Conservation (phyloP, 2,113 vertebrate species). For the Salvator merianae region DNA sequence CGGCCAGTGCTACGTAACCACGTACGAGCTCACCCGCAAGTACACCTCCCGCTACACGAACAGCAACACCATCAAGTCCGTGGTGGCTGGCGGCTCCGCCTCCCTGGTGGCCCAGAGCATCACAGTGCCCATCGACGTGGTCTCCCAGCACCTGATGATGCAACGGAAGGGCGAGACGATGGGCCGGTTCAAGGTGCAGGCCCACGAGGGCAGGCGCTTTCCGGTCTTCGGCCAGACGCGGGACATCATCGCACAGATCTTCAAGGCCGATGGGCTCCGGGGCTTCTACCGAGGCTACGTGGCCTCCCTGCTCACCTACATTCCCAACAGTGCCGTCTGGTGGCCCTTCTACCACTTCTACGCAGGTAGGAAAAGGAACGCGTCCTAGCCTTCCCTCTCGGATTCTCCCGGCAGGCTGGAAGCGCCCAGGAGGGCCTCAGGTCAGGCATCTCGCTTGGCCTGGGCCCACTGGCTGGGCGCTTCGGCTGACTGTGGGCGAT, state of each 20-base stretch:
- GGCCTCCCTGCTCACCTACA: constrained; percentile 94
- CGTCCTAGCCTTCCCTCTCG: accelerated
- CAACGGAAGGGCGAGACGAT: constrained; percentile 86
- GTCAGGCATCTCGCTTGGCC: too few species aligned
- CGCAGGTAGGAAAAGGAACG: constrained; percentile 79
- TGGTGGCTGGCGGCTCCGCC: constrained; percentile 91
- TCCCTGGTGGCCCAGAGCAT: constrained; percentile 97
- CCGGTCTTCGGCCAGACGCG: constrained; percentile 87
- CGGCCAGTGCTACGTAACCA: constrained; percentile 94
- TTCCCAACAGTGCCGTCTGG: constrained; percentile 96
- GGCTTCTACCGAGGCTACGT: constrained; percentile 96
- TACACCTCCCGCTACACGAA: constrained; percentile 85
- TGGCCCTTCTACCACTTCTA: constrained; percentile 99
- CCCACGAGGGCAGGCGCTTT: constrained; percentile 58
- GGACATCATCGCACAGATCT: constrained; percentile 91
- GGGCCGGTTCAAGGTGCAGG: constrained; percentile 84
- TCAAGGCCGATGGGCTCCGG: constrained; percentile 84
- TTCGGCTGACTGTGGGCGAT: too few species aligned
- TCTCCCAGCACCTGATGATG: constrained; percentile 98
- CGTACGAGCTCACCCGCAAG: constrained; percentile 91
- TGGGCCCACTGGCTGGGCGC: too few species aligned
- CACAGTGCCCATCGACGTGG: constrained; percentile 92
- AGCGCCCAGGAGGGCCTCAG: too few species aligned
- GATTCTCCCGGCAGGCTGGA: too few species aligned
- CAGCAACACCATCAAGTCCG: constrained; percentile 90